Conservation (phyloP, 2,888 invertebrate species). For the Prosapia bicincta region DNA sequence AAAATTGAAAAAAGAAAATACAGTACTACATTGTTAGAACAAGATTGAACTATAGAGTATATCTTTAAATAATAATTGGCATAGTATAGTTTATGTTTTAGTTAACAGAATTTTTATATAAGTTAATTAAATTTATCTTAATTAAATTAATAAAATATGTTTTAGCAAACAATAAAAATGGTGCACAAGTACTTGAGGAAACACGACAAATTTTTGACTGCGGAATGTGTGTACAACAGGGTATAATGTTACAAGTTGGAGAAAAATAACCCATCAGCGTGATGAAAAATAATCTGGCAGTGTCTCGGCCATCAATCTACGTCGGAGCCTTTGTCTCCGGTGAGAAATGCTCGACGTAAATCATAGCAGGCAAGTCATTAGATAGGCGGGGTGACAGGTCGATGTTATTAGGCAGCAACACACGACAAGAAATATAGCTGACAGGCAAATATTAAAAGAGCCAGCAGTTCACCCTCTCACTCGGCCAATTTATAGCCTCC, state of each 20-base stretch:
- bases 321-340: constrained; percentile 22
- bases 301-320: constrained; percentile 20
- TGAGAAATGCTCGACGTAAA: constrained; percentile 30
- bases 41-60: too few relatives aligned
- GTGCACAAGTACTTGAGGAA: background rate
- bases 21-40: too few relatives aligned
- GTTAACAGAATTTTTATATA: too few relatives aligned
- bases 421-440: constrained; percentile 32
- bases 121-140: too few relatives aligned
- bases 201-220: constrained; percentile 6
- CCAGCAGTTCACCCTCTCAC: constrained; percentile 8
- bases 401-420: constrained; percentile 31
- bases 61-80: too few relatives aligned
- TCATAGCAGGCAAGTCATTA: constrained; percentile 31
- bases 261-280: constrained; percentile 31
- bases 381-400: constrained; percentile 31
- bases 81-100: too few relatives aligned
- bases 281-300: constrained; percentile 31
- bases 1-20: too few relatives aligned
- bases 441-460: constrained; percentile 32
- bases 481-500: constrained; percentile 31
- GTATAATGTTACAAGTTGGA: constrained; percentile 25
- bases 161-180: too few relatives aligned
- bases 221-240: constrained; percentile 21
- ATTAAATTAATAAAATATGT: too few relatives aligned